Conservation (phyloP, 2,888 invertebrate species). For the Drosophila conformis region DNA sequence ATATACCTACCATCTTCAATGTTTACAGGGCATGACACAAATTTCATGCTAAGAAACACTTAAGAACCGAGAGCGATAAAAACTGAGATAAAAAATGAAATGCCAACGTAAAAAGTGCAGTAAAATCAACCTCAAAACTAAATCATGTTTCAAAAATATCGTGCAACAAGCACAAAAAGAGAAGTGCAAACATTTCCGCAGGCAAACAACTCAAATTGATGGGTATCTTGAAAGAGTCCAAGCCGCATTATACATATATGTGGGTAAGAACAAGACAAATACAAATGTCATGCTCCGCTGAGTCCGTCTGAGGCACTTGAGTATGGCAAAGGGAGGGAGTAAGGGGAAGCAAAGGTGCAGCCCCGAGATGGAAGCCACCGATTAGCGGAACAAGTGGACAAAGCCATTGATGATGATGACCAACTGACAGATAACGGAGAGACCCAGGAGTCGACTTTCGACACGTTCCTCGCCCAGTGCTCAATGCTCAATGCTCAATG, state of each 20-base stretch:
- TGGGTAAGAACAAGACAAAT: conserved; percentile 36
- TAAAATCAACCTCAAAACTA: conserved; percentile 4
- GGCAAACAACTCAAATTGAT: conserved; percentile 21
- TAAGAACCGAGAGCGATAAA: conserved; percentile 7
- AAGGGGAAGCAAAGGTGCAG: not conserved
- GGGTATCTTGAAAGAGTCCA: conserved; percentile 10
- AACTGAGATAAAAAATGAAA: conserved; percentile 19
- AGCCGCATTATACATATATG: conserved; percentile 31
- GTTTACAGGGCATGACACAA: not conserved
- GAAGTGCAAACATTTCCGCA: conserved; percentile 6
- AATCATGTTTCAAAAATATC: conserved; percentile 28
- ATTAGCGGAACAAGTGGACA: conserved; percentile 47
- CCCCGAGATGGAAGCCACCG: conserved; percentile 35
- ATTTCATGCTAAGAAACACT: conserved; percentile 19
- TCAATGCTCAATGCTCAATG: conserved; percentile 25
- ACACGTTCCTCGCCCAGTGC: conserved; percentile 11
- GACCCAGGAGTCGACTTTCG: conserved; percentile 39
- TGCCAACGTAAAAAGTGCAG: conserved; percentile 6
- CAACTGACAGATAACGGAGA: conserved; percentile 34
- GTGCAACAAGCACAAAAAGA: conserved; percentile 5
- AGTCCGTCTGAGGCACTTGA: conserved; percentile 29
- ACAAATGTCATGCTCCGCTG: conserved; percentile 61
- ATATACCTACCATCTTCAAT: not conserved
- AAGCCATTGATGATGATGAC: conserved; percentile 32
- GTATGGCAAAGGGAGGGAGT: not conserved